These are phyloP conservation scores for Drosophila sp. DNA, from an alignment of 1,140 invertebrate genomes.

Conservation along the genomic window DNA sequence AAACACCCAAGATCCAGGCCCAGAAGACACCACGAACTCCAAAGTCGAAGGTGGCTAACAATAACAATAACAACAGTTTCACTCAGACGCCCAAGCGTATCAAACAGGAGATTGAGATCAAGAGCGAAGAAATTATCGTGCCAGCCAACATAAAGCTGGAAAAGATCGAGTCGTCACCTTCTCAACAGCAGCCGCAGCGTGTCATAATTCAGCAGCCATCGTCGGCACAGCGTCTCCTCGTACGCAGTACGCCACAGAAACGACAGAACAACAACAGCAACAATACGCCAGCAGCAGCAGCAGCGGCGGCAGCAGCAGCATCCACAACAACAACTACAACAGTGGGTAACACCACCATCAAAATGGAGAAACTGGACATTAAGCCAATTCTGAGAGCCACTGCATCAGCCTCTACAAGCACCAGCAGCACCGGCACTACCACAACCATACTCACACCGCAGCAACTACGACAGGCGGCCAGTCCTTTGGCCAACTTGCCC, in stretches of 20 bases:
- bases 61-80: conserved; percentile 65
- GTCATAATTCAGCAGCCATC: conserved; percentile 69
- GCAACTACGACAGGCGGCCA: conserved; percentile 65
- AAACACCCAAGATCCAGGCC: background rate
- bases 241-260: conserved; percentile 65
- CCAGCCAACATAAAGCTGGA: conserved; percentile 76
- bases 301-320: background rate
- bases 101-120: conserved; percentile 81
- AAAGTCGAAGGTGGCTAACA: conserved; percentile 31
- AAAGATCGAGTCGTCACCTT: conserved; percentile 61
- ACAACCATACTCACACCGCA: conserved; percentile 70
- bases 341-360: conserved; percentile 69
- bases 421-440: conserved; percentile 48
- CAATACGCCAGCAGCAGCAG: background rate
- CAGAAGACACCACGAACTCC: background rate
- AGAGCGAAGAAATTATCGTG: conserved; percentile 79
- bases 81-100: conserved; percentile 74
- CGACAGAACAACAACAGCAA: conserved; percentile 34
- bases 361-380: conserved; percentile 80
- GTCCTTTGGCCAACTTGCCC: conserved; percentile 75
- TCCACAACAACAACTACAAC: conserved; percentile 51
- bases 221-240: conserved; percentile 60
- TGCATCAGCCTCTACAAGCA: conserved; percentile 35
- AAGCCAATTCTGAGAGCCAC: conserved; percentile 65
- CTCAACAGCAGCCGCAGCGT: conserved; percentile 42